A percentile compares a stretch with the other conserved stretches of the same genome.
phyloP scores from a whole-genome alignment of 1,140 invertebrate genomes.

The Pentalonia nigronervosa region DNA sequence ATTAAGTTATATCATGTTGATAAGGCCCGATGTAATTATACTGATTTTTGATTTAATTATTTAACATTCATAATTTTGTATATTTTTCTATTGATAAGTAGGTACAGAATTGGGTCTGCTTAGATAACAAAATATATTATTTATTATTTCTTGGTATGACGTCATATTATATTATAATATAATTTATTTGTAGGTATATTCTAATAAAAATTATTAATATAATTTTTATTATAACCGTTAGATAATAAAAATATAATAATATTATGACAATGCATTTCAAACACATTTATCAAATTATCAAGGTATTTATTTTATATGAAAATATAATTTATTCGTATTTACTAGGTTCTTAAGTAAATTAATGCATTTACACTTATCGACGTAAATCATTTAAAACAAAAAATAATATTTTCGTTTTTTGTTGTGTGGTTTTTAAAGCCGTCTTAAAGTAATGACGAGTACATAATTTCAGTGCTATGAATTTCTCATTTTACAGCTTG shows the following conservation, averaged over 20 bases:
- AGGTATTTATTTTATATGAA: not conserved
- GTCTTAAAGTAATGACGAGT: not conserved
- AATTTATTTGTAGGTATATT: not conserved
- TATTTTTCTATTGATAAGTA: not conserved
- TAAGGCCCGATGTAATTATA: not conserved
- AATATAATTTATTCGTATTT: not conserved
- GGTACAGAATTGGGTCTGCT: too few relatives aligned
- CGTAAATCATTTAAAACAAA: not conserved
- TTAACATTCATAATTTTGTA: not conserved
- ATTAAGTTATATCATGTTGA: too few relatives aligned
- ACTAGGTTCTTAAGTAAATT: not conserved
- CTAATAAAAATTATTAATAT: not conserved
- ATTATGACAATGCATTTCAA: too few relatives aligned
- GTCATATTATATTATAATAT: not conserved
- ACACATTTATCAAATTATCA: too few relatives aligned
- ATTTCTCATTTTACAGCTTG: not conserved
- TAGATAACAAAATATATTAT: not conserved
- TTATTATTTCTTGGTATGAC: not conserved
- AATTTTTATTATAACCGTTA: too few relatives aligned
- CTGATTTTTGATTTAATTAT: not conserved
- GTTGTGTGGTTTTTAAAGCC: too few relatives aligned
- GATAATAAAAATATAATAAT: too few relatives aligned
- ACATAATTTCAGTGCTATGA: not conserved
- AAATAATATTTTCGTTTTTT: not conserved
- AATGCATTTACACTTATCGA: not conserved